A percentile compares a stretch with the other conserved stretches of the same genome.
Evolutionary conservation across 2,888 invertebrate genomes (phyloP).

Genomic region (Trisateles emortualis): DNA sequence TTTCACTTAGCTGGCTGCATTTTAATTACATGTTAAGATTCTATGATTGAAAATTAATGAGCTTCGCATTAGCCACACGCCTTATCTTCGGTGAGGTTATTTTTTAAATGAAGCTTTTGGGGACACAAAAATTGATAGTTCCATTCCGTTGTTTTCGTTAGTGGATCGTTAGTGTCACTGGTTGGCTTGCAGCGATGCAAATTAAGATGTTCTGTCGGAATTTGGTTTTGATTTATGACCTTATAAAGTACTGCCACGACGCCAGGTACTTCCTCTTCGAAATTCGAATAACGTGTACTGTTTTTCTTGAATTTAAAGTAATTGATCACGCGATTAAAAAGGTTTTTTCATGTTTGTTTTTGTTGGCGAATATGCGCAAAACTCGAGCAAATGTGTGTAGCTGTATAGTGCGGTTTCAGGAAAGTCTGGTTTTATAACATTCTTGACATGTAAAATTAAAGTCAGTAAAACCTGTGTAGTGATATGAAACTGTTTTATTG

Average conservation of each 20-base stretch:
- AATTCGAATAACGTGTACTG: constrained; percentile 54
- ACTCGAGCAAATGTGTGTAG: constrained; percentile 2
- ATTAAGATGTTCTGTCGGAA: constrained; percentile 78
- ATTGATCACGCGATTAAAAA: constrained; percentile 37
- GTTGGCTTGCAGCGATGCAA: constrained; percentile 76
- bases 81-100: constrained; percentile 57
- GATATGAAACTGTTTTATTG: no score
- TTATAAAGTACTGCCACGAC: constrained; percentile 62
- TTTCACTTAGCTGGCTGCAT: constrained; percentile 25
- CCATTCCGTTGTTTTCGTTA: constrained; percentile 78
- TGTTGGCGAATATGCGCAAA: constrained; percentile 4
- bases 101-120: constrained; percentile 71
- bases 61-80: constrained; percentile 55
- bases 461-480: no score
- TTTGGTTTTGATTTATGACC: constrained; percentile 75
- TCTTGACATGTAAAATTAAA: not conserved
- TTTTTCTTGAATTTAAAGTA: constrained; percentile 42
- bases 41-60: constrained; percentile 65
- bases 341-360: constrained; percentile 29
- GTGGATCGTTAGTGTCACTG: constrained; percentile 78
- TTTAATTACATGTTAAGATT: constrained; percentile 42
- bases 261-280: constrained; percentile 49
- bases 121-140: constrained; percentile 79
- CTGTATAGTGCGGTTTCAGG: not conserved
- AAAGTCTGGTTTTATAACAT: not conserved